Evolutionary conservation across 2,888 invertebrate genomes (phyloP), one percentile per base, ranked within the genome.

Genomic region (Leptinotarsa rubiginosa): DNA sequence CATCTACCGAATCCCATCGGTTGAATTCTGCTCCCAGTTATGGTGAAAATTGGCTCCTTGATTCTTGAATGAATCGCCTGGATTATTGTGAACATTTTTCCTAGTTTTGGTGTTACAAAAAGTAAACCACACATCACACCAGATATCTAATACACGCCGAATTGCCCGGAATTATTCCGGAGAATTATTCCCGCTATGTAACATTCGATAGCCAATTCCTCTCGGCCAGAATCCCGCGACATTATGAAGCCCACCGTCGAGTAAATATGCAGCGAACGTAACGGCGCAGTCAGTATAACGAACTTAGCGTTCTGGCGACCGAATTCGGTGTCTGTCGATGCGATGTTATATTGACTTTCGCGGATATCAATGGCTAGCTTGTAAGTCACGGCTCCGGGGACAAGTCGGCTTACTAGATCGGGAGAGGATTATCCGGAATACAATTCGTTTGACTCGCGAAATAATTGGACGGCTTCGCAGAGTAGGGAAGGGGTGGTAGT

Each of bases 381-480:
- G 22, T 64, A 72, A 77, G 78, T 78, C 77, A 78, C 73, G 78
- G 69, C 77, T 76, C 77, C 16, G 68, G 77, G 75, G 76, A 78
- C 78, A 67, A 62, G 52, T 4, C 65, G 72, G 65, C 74, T 72
- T 74, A 73, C 75, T 69, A 75, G 74, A 78, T 77, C 75, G 64
- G 70, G 75, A 76, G 74, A 70, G 76, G 79, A 76, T 78, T 79
- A 79, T 78, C 56, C 74, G 75, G 73, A 79, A 79, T 66, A 79
- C 77, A 78, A 79, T 76, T 72, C 78, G 72, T 75, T 72, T 76
- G 77, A 77, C 62, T 56, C 20, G 3, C 10, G 25, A 56, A 56
- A 20, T 56, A 56, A 56, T 56, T 22, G 56, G 56, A 56, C 69
- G 50, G 22, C 25, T 62, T 70, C 50, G 62, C 15, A n/a, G 64